Percentiles rank a stretch among this genome's conserved stretches.
phyloP scores from a whole-genome alignment of 2,797 vertebrate genomes.

The Harpagifer antarcticus region DNA sequence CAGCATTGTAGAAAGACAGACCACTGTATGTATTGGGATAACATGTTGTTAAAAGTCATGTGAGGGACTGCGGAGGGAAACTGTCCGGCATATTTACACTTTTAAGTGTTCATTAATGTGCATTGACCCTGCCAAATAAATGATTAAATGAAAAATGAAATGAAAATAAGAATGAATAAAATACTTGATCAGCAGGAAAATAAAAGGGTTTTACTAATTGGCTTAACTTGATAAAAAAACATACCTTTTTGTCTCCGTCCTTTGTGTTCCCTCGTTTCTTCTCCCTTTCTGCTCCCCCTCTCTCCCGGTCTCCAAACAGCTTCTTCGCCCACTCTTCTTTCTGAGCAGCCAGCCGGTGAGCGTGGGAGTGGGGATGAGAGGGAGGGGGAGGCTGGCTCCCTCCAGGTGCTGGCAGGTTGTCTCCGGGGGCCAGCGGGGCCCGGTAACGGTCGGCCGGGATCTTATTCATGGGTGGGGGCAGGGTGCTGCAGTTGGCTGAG shows the following conservation, averaged over 20 bases:
- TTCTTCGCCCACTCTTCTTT: conserved; percentile 95
- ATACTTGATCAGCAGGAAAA: neutral
- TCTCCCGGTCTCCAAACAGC: conserved; percentile 89
- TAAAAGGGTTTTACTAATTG: neutral
- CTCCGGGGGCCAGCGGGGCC: conserved; percentile 86
- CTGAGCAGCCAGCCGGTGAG: conserved; percentile 82
- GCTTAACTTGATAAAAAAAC: conserved; percentile 20
- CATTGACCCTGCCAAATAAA: too few species aligned
- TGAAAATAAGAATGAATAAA: neutral
- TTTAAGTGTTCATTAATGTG: too few species aligned
- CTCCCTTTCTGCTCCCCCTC: conserved; percentile 80
- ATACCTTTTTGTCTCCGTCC: conserved; percentile 90
- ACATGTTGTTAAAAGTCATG: neutral
- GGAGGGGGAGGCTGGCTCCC: conserved; percentile 85
- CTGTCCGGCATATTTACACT: too few species aligned
- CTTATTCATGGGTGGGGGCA: conserved; percentile 98
- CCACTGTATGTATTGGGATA: neutral
- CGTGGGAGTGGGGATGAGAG: conserved; percentile 63
- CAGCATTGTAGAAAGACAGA: conserved; percentile 3
- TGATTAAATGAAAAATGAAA: too few species aligned
- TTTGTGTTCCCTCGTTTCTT: conserved; percentile 83
- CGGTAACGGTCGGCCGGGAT: conserved; percentile 97
- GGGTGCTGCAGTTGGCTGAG: conserved; percentile 95
- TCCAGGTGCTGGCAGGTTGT: conserved; percentile 81
- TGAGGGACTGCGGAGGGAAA: too few species aligned